Evolutionary conservation across 2,797 vertebrate species (phyloP), one percentile per base, ranked within the genome.

Genomic region (Serranus cabrilla): DNA sequence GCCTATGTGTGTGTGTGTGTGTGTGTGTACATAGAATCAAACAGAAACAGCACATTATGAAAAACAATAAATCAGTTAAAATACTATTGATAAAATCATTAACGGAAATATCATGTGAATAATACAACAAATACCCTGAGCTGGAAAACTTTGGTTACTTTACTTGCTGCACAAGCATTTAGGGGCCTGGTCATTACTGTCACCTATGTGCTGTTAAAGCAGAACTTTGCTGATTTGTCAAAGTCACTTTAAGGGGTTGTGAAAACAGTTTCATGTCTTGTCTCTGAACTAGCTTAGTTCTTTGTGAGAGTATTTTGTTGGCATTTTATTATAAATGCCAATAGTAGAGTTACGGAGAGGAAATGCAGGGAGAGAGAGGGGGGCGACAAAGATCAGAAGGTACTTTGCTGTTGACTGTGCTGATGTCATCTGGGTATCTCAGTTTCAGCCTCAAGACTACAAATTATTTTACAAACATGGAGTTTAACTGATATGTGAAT

Each of bases 361-460:
- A 68, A 68, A 45, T 21, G 4, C 31, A 37, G 21, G 21, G 31
- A 5, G 3, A 34, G 46, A 7, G 12, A 21, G 13, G n/a, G 0
- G 9, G 13, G 4, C 3, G 10, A 21, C 27, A 46, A 23, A 5
- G 18, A n/a, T 18, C 14, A 25, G n/a, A 45, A 23, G n/a, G 14
- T 17, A n/a, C 4, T 45, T 54, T 3, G 10, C 6, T 8, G n/a
- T 25, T 34, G 39, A 4, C n/a, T 37, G 17, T 46, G 27, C n/a
- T 55, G 31, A 63, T 54, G 21, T 56, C 40, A n/a, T 65, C 31
- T 39, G 31, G n/a, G 56, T 58, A 25, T 45, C 21, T 40, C 40
- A 37, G 9, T 4, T 23, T 57, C 11, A 5, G 25, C 5, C 17
- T 60, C 5, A 8, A 43, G 16, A 16, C 23, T 52, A 25, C 14